A percentile compares a stretch with the other conserved stretches of the same genome.
Conservation (phyloP, 1,140 invertebrate species). For the Probaryconus sp. region DNA sequence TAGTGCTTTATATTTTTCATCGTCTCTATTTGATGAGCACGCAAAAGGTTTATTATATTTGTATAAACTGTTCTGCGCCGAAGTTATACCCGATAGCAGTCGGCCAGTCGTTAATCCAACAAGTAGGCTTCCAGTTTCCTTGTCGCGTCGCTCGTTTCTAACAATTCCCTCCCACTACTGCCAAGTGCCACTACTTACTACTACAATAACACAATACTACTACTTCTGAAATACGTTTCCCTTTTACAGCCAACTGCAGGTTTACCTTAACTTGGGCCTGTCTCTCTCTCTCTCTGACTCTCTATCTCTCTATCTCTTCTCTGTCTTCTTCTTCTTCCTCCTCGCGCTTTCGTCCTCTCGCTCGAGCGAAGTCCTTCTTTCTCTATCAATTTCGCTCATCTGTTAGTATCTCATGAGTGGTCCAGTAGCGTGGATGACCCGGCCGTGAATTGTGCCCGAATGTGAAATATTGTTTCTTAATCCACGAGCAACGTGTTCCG, state of each 20-base stretch:
- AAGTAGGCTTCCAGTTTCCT: conserved; percentile 1
- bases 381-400: conserved; percentile 8
- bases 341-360: too few species aligned
- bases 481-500: too few species aligned
- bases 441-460: not conserved
- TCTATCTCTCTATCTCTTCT: conserved; percentile 7
- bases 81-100: too few species aligned
- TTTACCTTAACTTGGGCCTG: not conserved
- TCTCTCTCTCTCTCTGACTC: conserved; percentile 17
- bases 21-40: not conserved
- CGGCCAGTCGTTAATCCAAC: not conserved
- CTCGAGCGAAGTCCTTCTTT: too few species aligned
- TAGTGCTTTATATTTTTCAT: too few species aligned
- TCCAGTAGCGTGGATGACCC: conserved; percentile 4
- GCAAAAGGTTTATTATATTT: too few species aligned
- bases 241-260: conserved; percentile 9
- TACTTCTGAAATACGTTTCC: conserved; percentile 3
- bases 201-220: not conserved
- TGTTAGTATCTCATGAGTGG: conserved; percentile 13
- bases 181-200: too few species aligned
- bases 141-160: conserved; percentile 3
- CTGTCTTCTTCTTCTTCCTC: too few species aligned
- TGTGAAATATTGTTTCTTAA: conserved; percentile 2
- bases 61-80: too few species aligned
- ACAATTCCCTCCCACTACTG: conserved; percentile 11